These are phyloP conservation scores for Tinamus guttatus DNA, from an alignment of 2,113 vertebrate species.

Conservation along the genomic window DNA sequence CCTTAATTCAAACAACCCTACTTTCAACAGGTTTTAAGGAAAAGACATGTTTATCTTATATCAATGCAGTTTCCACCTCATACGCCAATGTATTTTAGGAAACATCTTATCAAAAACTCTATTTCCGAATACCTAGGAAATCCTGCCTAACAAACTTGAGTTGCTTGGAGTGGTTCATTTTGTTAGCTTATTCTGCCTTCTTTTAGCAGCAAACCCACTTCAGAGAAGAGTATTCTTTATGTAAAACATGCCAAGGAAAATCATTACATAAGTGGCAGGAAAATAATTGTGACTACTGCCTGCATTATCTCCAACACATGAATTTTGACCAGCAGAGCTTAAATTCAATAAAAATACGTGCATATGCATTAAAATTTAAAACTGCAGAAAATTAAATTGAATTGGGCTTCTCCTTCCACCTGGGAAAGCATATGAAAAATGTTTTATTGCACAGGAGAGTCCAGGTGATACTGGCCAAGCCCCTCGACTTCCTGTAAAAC, in stretches of 20 bases:
- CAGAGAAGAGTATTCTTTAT: not conserved
- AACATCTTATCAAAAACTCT: not conserved
- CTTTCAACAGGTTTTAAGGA: not conserved
- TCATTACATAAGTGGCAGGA: not conserved
- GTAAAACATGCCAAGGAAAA: not conserved
- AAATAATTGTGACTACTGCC: constrained; percentile 30
- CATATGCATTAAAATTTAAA: constrained; percentile 60
- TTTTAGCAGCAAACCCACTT: not conserved
- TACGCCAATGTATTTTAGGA: not conserved
- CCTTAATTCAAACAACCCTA: not conserved
- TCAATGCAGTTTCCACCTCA: not conserved
- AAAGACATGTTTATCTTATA: not conserved
- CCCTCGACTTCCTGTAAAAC: constrained; percentile 32
- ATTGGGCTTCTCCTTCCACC: not conserved
- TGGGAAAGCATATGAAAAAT: constrained; percentile 32
- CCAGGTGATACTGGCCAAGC: constrained; percentile 37
- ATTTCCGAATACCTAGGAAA: not conserved
- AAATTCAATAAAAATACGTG: constrained; percentile 11
- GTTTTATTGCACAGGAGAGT: constrained; percentile 29
- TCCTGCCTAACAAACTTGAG: not conserved
- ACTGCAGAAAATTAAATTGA: constrained; percentile 36
- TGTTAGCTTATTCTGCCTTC: constrained; percentile 1
- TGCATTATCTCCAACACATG: constrained; percentile 1
- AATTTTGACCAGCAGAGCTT: constrained; percentile 41
- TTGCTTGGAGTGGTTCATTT: not conserved